Base-by-base conservation (phyloP, 2,888 invertebrate genomes). In the Andricus curvator region DNA sequence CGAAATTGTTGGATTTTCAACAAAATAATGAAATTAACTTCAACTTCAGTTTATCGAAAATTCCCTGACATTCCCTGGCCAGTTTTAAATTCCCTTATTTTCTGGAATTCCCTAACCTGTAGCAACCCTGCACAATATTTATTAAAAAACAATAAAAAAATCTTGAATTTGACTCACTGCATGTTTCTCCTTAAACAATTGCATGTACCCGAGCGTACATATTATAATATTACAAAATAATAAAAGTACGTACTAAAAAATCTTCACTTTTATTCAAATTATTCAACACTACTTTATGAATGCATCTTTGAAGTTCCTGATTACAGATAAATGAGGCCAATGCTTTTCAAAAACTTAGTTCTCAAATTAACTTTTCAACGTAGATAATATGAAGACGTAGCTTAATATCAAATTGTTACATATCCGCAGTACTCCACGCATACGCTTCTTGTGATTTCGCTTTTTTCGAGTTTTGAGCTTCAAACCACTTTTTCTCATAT, bases 351-450 rank as follows among this genome's bases (percentile, higher is more conserved):
- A n/a, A 8, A 56, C 22, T 22, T 11, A n/a, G n/a, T 56, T 56
- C n/a, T 22, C 15, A 5, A 62, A 60, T 60, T n/a, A 3, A 62
- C 4, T 62, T 6, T 29, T 15, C 5, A 25, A 25, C 25, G 0
- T 22, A 62, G 17, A 62, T 62, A 29, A 25, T 56, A 56, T 11
- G 5, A 15, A 62, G 25, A 62, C 11, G 15, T 62, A 25, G 56
- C n/a, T 62, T 6, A 62, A 62, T 17, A 15, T 15, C 22, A 74
- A 74, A 87, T 74, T 70, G 80, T 93, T 95, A 99, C 97, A 99
- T 97, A 91, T 99, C 99, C 88, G 98, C 97, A 0, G 96, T 96
- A 90, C 98, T 98, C 97, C 99, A 99, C 89, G 97, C 98, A 90
- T 98, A 98, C 0, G 97, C 96, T 89, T 98, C 97, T 88, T 97